Base-by-base conservation (phyloP, 2,113 vertebrate species). In the Sardina pilchardus region DNA sequence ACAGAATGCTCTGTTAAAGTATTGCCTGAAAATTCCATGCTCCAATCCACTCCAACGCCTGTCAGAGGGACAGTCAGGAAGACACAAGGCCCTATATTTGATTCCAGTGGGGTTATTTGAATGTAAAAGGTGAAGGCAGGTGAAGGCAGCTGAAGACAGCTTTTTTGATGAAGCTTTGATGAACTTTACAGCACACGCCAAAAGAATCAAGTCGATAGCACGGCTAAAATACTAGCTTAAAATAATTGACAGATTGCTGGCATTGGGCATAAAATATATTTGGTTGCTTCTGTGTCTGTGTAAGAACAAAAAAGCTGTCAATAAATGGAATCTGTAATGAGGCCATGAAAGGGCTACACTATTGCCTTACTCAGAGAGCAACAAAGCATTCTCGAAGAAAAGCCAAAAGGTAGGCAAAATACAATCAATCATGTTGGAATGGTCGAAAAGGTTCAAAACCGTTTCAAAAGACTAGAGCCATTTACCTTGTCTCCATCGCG, bases 281-380 rank as follows among this genome's bases (percentile, higher is more conserved):
- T 78, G 71, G 0, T 0, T 17, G 30, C 39, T 67, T 78, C 1
- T 78, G 30, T 36, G 71, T 34, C 30, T 39, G 26, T 59, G 26
- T 78, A 36, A 34, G 67, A 26, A 75, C 10, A 26, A 12, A 48
- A 47, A 34, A 10, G 81, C 9, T 36, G 8, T 30, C 7, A 8
- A 36, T 21, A 81, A 82, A 26, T 1, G n/a, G 36, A 63, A 63
- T 75, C 63, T 83, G 84, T 83, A 63, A 81, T 1, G 42, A 75
- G 43, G 67, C 67, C 81, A 19, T 81, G 36, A 85, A 85, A 85
- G 63, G 85, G 34, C 84, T n/a, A 83, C 50, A 83, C 47, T 81
- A 85, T 85, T 81, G 67, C 84, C 81, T 48, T 36, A 24, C 34
- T 45, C 50, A 34, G 82, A 83, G 39, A 56, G 85, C 56, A 83